Percentiles rank a stretch among this genome's conserved stretches.
phyloP scores from a whole-genome alignment of 2,797 vertebrate genomes.

The Megaceryle alcyon region DNA sequence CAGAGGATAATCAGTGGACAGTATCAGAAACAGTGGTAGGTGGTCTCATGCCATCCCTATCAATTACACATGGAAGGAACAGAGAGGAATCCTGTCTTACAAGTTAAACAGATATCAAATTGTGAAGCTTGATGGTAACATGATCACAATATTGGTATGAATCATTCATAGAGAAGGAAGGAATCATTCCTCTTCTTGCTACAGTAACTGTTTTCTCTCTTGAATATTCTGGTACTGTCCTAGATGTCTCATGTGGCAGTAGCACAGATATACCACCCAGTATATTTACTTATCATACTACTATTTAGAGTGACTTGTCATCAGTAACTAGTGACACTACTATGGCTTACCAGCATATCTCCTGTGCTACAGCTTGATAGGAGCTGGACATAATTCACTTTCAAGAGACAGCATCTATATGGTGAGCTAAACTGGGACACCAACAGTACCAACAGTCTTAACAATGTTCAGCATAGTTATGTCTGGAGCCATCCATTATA shows the following conservation, averaged over 20 bases:
- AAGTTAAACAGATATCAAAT: not conserved
- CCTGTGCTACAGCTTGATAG: not conserved
- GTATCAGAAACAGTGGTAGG: not conserved
- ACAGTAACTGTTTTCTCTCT: not conserved
- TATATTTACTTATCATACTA: not conserved
- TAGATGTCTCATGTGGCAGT: not conserved
- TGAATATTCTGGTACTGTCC: not conserved
- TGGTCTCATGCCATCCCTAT: not conserved
- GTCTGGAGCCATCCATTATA: not conserved
- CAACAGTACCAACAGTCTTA: not conserved
- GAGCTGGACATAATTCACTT: not conserved
- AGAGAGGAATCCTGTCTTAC: not conserved
- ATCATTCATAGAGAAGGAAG: not conserved
- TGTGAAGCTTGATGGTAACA: not conserved
- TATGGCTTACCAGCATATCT: not conserved
- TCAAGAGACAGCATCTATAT: not conserved
- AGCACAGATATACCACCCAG: not conserved
- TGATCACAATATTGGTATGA: not conserved
- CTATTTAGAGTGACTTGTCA: not conserved
- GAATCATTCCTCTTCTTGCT: not conserved
- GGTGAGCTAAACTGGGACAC: not conserved
- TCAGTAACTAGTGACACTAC: not conserved
- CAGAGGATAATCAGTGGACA: not conserved
- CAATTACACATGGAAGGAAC: not conserved
- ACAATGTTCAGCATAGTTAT: not conserved